Evolutionary conservation across 1,140 invertebrate genomes (phyloP).

Genomic region (Forficula auricularia): DNA sequence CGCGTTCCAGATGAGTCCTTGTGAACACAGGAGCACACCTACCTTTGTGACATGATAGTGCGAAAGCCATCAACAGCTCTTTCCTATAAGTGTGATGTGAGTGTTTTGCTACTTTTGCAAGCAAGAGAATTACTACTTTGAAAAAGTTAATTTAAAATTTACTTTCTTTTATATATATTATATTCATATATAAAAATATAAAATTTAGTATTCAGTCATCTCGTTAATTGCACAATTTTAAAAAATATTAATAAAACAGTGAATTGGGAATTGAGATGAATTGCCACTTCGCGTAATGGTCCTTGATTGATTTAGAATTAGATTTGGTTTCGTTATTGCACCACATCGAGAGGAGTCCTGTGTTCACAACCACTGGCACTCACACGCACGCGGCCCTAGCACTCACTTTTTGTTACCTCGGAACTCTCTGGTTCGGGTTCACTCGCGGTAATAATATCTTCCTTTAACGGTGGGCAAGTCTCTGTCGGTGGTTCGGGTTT

Average conservation of each 20-base stretch:
- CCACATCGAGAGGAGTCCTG: constrained; percentile 7
- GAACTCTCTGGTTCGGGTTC: no score
- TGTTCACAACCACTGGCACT: constrained; percentile 10
- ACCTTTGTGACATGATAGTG: constrained; percentile 2
- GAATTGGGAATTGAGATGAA: constrained; percentile 2
- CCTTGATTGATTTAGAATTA: background rate
- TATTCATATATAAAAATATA: constrained; percentile 12
- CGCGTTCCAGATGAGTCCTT: constrained; percentile 29
- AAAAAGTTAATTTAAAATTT: constrained; percentile 8
- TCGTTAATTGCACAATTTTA: constrained; percentile 10
- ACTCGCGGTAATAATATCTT: no score
- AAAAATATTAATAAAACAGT: background rate
- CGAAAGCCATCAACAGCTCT: background rate
- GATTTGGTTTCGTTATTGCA: background rate
- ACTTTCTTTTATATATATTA: constrained; percentile 6
- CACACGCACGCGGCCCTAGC: constrained; percentile 18
- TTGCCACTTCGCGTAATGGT: background rate
- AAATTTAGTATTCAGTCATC: constrained; percentile 12
- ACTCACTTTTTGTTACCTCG: constrained; percentile 12
- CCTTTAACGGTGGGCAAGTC: constrained; percentile 16
- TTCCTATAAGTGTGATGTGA: constrained; percentile 3
- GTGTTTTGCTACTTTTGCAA: background rate
- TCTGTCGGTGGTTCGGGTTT: constrained; percentile 15
- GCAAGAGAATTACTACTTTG: background rate
- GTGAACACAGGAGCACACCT: constrained; percentile 35